Evolutionary conservation across 2,888 invertebrate genomes (phyloP), one percentile per base, ranked within the genome.

Genomic region (Hyposoter didymator): DNA sequence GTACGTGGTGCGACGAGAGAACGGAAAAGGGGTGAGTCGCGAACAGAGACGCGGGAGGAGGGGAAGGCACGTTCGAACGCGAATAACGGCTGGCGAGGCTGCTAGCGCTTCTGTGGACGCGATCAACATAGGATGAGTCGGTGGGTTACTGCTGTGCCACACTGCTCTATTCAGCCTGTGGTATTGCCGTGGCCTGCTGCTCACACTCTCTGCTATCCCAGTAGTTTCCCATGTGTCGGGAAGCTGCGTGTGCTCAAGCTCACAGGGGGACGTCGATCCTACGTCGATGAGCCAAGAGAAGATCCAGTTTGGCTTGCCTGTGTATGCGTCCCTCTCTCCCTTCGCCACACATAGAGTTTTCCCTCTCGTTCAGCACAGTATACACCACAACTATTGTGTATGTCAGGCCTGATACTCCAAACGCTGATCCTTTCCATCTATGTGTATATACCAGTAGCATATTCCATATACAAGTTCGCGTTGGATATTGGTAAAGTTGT

Each of bases 401-500:
- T 55, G 64, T 47, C 72, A 49, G 66, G 76, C 70, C 59, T 70
- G 76, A 45, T 69, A 69, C 76, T 43, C 74, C 55, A 79, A 62
- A 66, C 32, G 59, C 74, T 47, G n/a, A 66, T 66, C 52, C 59
- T 39, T 22, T 32, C 22, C 43, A 28, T 28, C 17, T 47, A 17
- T 28, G 22, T 79, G 17, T 67, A 59, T 67, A 22, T 69, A 75
- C 49, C 78, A 78, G 55, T 17, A 55, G 83, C 73, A 74, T 83
- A 79, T 73, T 85, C 73, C 83, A 22, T 83, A 78, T 59, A 74
- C 69, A 72, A 85, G 87, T 84, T 89, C 88, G 88, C 89, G 91
- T 90, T 90, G 92, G 92, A 92, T 93, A 93, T 93, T 93, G 93
- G 93, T 90, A 93, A 93, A 93, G 93, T 93, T 93, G 90, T 91